Conservation (phyloP, 2,888 invertebrate species). For the Rugalucina vietnamica region DNA sequence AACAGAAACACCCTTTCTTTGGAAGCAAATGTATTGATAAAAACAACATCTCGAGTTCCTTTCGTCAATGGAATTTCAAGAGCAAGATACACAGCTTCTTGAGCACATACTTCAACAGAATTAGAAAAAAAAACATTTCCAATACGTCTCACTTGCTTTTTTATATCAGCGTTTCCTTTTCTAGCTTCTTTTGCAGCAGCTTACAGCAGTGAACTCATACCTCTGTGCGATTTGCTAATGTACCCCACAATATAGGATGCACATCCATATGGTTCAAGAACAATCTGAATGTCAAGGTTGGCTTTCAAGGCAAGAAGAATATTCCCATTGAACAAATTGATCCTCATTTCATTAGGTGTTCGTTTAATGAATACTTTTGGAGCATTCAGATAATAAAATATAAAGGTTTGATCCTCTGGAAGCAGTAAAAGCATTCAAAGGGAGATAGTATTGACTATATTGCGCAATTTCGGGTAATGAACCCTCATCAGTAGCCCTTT, state of each 20-base stretch:
- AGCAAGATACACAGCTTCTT: constrained; percentile 65
- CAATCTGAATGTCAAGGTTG: constrained; percentile 56
- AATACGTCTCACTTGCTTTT: constrained; percentile 57
- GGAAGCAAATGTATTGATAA: constrained; percentile 62
- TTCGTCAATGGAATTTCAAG: constrained; percentile 59
- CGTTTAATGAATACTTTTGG: constrained; percentile 57
- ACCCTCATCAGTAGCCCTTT: too few species aligned
- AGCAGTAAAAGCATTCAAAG: too few species aligned
- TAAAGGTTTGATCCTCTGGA: too few species aligned
- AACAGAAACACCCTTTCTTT: constrained; percentile 65
- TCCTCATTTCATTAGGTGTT: constrained; percentile 33
- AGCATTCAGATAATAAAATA: too few species aligned
- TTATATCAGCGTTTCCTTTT: constrained; percentile 55
- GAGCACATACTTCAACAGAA: constrained; percentile 60
- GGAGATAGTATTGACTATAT: too few species aligned
- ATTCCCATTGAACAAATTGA: constrained; percentile 48
- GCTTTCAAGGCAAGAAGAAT: constrained; percentile 49
- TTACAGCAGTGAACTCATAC: constrained; percentile 24
- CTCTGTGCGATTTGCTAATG: constrained; percentile 33
- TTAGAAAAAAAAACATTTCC: constrained; percentile 57
- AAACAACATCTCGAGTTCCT: constrained; percentile 40
- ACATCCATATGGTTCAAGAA: constrained; percentile 53
- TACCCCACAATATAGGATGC: constrained; percentile 38
- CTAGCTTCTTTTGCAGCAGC: constrained; percentile 57
- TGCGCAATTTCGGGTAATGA: too few species aligned